A percentile compares a stretch with the other conserved stretches of the same genome.
Conservation (phyloP, 2,797 vertebrate genomes). For the Esox masquinongy region DNA sequence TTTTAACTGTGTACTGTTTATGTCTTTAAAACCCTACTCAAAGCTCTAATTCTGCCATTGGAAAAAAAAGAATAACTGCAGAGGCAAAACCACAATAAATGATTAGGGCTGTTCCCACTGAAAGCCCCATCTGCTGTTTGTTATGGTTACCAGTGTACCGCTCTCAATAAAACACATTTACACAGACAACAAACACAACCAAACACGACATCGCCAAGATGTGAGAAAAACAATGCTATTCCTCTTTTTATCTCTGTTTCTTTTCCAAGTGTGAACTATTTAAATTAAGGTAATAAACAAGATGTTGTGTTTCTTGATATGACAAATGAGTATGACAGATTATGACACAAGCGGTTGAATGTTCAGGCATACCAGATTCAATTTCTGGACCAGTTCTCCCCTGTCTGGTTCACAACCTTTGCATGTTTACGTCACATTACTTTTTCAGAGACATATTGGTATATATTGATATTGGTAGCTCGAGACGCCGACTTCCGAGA, state of each 20-base stretch:
- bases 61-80: slow-evolving; percentile 32
- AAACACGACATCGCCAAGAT: slow-evolving; percentile 27
- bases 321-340: not conserved
- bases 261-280: not conserved
- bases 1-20: slow-evolving; percentile 36
- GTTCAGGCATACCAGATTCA: not conserved
- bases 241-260: not conserved
- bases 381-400: no score
- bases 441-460: no score
- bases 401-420: no score
- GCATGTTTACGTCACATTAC: no score
- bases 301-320: not conserved
- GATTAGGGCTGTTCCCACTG: slow-evolving; percentile 42
- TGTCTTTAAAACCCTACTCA: slow-evolving; percentile 32
- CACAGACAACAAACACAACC: slow-evolving; percentile 39
- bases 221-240: slow-evolving; percentile 30
- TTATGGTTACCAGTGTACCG: slow-evolving; percentile 38
- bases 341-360: not conserved
- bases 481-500: no score
- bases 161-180: slow-evolving; percentile 42
- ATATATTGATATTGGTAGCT: no score
- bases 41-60: slow-evolving; percentile 42
- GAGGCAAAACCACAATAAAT: slow-evolving; percentile 58
- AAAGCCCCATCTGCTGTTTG: slow-evolving; percentile 44
- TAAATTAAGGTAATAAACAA: not conserved